Conservation (phyloP, 2,113 vertebrate genomes). For the Megalops atlanticus region DNA sequence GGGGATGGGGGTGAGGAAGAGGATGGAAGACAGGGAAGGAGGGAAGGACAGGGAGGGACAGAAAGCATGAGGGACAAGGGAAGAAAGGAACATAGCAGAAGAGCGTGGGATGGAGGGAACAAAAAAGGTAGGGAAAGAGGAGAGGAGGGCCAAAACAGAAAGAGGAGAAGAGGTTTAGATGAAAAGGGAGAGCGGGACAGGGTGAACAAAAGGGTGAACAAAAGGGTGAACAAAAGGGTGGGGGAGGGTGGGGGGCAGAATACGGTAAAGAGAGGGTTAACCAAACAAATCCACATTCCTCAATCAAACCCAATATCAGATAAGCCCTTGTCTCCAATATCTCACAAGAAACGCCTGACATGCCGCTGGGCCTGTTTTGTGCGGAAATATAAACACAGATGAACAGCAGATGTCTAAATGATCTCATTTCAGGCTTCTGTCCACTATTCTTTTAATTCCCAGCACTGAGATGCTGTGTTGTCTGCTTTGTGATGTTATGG, state of each 20-base stretch:
- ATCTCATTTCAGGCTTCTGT: not conserved
- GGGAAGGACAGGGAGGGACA: too few species aligned
- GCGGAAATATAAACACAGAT: slow-evolving; percentile 17
- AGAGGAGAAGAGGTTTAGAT: not conserved
- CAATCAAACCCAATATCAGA: slow-evolving; percentile 31
- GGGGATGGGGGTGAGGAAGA: not conserved
- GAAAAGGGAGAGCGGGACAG: not conserved
- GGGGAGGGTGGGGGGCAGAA: not conserved
- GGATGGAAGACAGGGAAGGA: not conserved
- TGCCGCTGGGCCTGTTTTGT: not conserved
- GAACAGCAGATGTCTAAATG: slow-evolving; percentile 33
- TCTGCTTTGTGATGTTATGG: too few species aligned
- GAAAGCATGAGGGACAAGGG: not conserved
- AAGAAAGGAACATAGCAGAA: too few species aligned
- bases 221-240: not conserved
- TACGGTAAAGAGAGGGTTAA: slow-evolving; percentile 3
- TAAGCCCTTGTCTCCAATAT: slow-evolving; percentile 11
- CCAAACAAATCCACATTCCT: slow-evolving; percentile 32
- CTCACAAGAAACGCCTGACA: not conserved
- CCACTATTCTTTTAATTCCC: not conserved
- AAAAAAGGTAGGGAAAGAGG: not conserved
- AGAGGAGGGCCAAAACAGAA: slow-evolving; percentile 5
- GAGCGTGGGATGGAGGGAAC: too few species aligned
- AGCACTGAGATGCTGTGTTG: too few species aligned
- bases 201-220: too few species aligned